Conservation (phyloP, 2,797 vertebrate species). For the Spheniscus humboldti region DNA sequence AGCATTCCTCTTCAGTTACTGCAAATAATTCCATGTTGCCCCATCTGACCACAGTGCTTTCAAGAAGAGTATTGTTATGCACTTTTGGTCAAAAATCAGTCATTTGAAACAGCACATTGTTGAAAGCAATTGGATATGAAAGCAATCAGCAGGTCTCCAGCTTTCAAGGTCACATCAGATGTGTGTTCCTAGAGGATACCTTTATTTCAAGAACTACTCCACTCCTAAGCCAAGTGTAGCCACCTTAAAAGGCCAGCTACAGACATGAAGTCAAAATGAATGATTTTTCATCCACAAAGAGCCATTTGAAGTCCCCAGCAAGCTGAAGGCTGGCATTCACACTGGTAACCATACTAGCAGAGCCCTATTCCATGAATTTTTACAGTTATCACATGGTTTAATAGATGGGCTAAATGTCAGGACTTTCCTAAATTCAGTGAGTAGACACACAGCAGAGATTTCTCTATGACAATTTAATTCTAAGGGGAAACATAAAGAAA, state of each 20-base stretch:
- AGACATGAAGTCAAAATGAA: background rate
- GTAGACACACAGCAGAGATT: background rate
- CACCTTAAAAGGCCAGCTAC: background rate
- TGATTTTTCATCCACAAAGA: background rate
- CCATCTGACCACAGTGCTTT: background rate
- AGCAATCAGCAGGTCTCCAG: background rate
- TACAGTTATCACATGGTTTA: background rate
- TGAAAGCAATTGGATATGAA: background rate
- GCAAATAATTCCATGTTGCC: background rate
- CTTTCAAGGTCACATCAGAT: background rate
- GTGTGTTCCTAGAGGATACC: background rate
- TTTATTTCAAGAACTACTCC: background rate
- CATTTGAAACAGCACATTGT: background rate
- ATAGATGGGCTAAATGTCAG: background rate
- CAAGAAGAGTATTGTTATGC: background rate
- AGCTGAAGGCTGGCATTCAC: background rate
- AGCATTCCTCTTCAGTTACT: background rate
- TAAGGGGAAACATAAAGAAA: background rate
- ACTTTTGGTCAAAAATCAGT: background rate
- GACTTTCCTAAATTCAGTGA: background rate
- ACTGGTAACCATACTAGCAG: background rate
- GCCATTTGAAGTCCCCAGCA: background rate
- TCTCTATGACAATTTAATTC: background rate
- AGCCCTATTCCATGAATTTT: background rate
- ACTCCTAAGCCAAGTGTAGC: background rate